Percentiles rank a stretch among this genome's conserved stretches.
Evolutionary conservation across 2,113 vertebrate species (phyloP).

Genomic region (Chrysemys picta): DNA sequence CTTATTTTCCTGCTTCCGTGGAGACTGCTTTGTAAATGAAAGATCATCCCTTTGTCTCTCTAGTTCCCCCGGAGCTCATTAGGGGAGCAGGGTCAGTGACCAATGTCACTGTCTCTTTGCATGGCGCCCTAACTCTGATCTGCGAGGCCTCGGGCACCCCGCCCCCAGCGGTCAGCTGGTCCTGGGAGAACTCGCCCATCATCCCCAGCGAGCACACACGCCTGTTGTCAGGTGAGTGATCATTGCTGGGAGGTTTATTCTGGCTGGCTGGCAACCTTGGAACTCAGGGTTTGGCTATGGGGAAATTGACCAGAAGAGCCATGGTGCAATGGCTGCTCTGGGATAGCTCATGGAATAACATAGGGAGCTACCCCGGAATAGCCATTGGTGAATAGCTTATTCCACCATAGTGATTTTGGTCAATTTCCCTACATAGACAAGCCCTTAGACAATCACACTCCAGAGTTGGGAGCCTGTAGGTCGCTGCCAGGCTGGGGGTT

Average conservation of each 20-base stretch:
- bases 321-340: background rate
- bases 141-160: constrained; percentile 77
- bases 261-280: background rate
- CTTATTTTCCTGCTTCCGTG: background rate
- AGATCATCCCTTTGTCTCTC: background rate
- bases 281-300: too few relatives aligned
- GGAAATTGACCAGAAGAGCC: background rate
- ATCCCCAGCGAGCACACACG: constrained; percentile 74
- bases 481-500: background rate
- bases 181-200: constrained; percentile 70
- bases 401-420: background rate
- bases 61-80: constrained; percentile 87
- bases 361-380: background rate
- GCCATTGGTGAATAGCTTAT: background rate
- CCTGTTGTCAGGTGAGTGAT: constrained; percentile 78
- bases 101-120: constrained; percentile 50
- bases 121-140: constrained; percentile 69
- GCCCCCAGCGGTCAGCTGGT: constrained; percentile 73
- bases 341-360: background rate
- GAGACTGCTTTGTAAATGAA: background rate
- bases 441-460: background rate
- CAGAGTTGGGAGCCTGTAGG: background rate
- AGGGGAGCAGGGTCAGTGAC: constrained; percentile 46
- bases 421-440: background rate
- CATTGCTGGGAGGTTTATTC: constrained; percentile 74